phyloP scores from a whole-genome alignment of 2,797 vertebrate species.

The Ambastaia sidthimunki region DNA sequence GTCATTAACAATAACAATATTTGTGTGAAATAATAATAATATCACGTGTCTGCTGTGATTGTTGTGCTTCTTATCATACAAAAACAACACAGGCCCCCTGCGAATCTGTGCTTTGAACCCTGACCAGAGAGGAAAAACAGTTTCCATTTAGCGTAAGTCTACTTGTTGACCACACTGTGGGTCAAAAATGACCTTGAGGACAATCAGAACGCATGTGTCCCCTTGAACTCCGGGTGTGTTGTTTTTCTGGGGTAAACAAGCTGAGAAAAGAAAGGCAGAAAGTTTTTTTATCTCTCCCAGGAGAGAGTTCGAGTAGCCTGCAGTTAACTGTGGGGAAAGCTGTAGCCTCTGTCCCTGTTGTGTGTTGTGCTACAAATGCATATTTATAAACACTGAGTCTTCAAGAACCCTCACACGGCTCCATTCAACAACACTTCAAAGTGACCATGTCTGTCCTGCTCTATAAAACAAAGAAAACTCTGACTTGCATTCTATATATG shows the following conservation, averaged over 20 bases:
- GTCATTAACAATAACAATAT: no score
- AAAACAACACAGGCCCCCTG: not conserved
- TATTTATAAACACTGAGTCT: not conserved
- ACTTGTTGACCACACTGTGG: conserved; percentile 44
- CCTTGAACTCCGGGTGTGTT: conserved; percentile 40
- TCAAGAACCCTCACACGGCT: not conserved
- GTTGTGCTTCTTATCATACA: not conserved
- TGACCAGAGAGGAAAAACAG: conserved; percentile 2
- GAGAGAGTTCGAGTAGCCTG: conserved; percentile 6
- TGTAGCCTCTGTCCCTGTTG: conserved; percentile 5
- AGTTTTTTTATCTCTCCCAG: conserved; percentile 5
- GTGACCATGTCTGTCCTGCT: no score
- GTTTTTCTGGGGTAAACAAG: conserved; percentile 29
- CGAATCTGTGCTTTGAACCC: conserved; percentile 34
- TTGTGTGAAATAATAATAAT: not conserved
- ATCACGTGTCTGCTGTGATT: not conserved
- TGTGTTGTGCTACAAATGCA: not conserved
- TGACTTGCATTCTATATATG: no score
- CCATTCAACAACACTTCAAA: no score
- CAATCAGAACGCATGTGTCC: conserved; percentile 25
- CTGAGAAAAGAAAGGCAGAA: conserved; percentile 17
- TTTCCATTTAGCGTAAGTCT: conserved; percentile 19
- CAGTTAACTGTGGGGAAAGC: conserved; percentile 22
- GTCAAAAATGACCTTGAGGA: conserved; percentile 12
- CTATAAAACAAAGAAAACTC: no score